Evolutionary conservation across 2,113 vertebrate species (phyloP).

Genomic region (Pelecanoides urinatrix): DNA sequence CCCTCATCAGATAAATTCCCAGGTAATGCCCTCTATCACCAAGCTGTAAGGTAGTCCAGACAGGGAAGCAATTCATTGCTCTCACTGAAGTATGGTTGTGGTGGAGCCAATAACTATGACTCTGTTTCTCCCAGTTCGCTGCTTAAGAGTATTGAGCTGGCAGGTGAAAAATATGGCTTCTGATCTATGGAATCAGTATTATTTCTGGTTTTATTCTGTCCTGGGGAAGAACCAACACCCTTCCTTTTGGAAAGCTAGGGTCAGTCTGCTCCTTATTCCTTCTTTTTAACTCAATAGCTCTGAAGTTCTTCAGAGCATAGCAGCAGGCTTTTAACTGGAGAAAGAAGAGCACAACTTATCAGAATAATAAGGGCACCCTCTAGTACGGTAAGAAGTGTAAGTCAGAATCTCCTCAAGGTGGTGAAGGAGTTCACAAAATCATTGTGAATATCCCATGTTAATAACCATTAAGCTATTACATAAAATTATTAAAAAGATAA

Average conservation of each 20-base stretch:
- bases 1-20: not conserved
- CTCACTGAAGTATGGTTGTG: not conserved
- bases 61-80: not conserved
- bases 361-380: not conserved
- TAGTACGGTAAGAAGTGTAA: not conserved
- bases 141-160: not conserved
- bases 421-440: not conserved
- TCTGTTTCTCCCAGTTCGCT: not conserved
- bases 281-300: not conserved
- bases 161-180: not conserved
- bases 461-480: not conserved
- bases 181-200: not conserved
- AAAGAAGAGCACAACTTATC: not conserved
- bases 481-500: not conserved
- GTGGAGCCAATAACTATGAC: not conserved
- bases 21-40: not conserved
- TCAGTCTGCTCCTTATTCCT: not conserved
- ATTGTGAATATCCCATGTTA: not conserved
- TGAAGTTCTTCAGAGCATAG: not conserved
- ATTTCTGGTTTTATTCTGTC: not conserved
- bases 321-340: not conserved
- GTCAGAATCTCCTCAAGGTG: not conserved
- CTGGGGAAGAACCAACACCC: not conserved
- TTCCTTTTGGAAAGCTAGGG: not conserved
- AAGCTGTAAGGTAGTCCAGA: not conserved